A percentile compares a stretch with the other conserved stretches of the same genome.
Conservation (phyloP, 2,113 vertebrate genomes). For the pig (Sus scrofa) region T2T-Sscrofa CM000830.6:123864001-123864500, state of each 20-base stretch:
- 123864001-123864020: too few relatives aligned
- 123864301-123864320: neutral
- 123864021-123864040: too few relatives aligned
- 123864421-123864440: neutral
- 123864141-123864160: too few relatives aligned
- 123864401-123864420: neutral
- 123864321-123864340: neutral
- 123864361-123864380: neutral
- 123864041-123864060: too few relatives aligned
- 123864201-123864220: too few relatives aligned
- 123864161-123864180: too few relatives aligned
- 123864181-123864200: too few relatives aligned
- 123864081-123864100: too few relatives aligned
- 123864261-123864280: neutral
- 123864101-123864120: too few relatives aligned
- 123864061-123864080: too few relatives aligned
- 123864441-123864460: constrained; percentile 12
- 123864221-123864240: neutral
- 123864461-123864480: neutral
- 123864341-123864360: neutral
- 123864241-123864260: neutral
- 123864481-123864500: neutral
- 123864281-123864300: neutral
- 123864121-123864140: too few relatives aligned
- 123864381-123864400: neutral